Evolutionary conservation across 2,888 invertebrate species (phyloP).

Genomic region (Aphidoletes aphidimyza): DNA sequence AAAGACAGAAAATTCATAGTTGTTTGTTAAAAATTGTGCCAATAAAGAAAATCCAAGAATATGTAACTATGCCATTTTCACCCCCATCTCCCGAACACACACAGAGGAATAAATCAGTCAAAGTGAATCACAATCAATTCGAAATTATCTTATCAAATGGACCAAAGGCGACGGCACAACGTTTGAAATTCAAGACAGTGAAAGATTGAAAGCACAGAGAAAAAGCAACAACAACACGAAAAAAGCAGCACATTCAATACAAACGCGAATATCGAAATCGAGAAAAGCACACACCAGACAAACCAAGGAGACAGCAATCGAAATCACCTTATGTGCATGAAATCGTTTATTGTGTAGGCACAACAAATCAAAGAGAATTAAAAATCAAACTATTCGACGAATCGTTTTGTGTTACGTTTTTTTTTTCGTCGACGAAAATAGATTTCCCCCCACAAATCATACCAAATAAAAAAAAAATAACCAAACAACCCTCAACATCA

Average conservation of each 20-base stretch:
- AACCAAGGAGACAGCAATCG: background rate
- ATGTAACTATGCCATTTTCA: no score
- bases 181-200: background rate
- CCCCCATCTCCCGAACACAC: no score
- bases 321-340: background rate
- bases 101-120: background rate
- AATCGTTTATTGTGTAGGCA: background rate
- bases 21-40: constrained; percentile 40
- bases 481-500: no score
- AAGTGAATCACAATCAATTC: background rate
- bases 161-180: constrained; percentile 39
- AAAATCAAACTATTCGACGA: background rate
- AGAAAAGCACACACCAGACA: background rate
- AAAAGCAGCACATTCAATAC: background rate
- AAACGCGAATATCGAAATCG: background rate
- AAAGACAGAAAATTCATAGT: constrained; percentile 38
- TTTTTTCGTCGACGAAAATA: no score
- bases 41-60: background rate
- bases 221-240: background rate
- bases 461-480: no score
- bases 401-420: background rate
- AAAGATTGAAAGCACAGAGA: no score
- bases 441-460: no score
- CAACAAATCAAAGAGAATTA: background rate
- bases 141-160: constrained; percentile 23